Evolutionary conservation across 2,797 vertebrate genomes (phyloP), one percentile per base, ranked within the genome.

Genomic region (Dryobates pubescens): DNA sequence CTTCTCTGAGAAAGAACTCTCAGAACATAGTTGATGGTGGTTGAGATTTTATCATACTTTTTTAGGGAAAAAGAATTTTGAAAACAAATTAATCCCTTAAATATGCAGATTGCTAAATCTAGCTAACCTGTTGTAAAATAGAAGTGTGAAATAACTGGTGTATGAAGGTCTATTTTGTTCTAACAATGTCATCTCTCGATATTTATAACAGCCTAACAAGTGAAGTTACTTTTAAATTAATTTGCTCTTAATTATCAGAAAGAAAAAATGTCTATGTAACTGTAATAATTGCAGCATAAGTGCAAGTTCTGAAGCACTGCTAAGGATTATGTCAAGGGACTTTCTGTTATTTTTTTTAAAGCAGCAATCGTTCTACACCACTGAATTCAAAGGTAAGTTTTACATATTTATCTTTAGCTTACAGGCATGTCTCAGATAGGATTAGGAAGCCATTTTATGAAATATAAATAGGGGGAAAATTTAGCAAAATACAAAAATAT

Each of bases 331-430:
- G 7, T 51, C 53, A 76, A 91, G 85, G 59, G 68, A 29, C 5
- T 81, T 38, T 17, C 54, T 30, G 36, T 49, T 83, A 45, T 88
- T 89, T 95, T 95, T 83, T 63, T 72, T 47, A 57, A 84, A 85
- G 76, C 73, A 41, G 47, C 41, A 53, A 74, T 22, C 71, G 63
- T 69, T 90, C 89, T 20, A 12, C 20, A 26, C n/a, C 29, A 19
- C 80, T 89, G 77, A n/a, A 89, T 88, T 93, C 93, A 94, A 91
- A 68, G 17, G 62, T 79, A 96, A 96, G 90, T 90, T 96, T 87
- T 94, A 95, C 47, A 59, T 89, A 94, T 96, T 96, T 96, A 97
- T 97, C 96, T 97, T 96, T 69, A 75, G 89, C 95, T 96, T 93
- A 89, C 94, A 95, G 96, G 87, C 96, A 41, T 54, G 81, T 77